Base-by-base conservation (phyloP, 2,797 vertebrate genomes). In the Oreonectes daqikongensis region DNA sequence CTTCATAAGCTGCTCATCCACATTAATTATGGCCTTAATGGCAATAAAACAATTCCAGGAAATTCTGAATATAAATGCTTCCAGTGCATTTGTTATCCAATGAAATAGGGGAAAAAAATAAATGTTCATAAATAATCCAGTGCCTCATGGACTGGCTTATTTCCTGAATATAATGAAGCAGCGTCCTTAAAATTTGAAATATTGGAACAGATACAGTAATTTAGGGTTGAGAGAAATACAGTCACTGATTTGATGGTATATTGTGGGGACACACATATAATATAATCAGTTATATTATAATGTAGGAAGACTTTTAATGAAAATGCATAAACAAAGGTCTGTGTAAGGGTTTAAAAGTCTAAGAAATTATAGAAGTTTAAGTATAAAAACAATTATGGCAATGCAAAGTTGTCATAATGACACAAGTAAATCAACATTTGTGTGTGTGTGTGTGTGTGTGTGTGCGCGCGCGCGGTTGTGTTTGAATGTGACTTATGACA, bases 11-110 rank as follows among this genome's bases (percentile, higher is more conserved):
- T 84, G 80, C 85, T 85, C 44, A 84, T 88, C 72, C 84, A 64
- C 64, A 83, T 83, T 79, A 88, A 85, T 86, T 88, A 87, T 86
- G 75, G 73, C 77, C 70, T 80, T 85, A 84, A 90, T 87, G 79
- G 75, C 82, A 86, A 80, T 76, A 80, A 85, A 84, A 85, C 82
- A 84, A 82, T 60, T 76, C 81, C 79, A 44, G 79, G 69, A 84
- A 86, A 85, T 60, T 77, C 63, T 24, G 76, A 78, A 68, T 71
- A 89, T 87, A 61, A 79, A 83, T 79, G 32, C 17, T 85, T 78
- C 79, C 83, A 86, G 81, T 79, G 75, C 83, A 80, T 82, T 68
- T 50, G 44, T 77, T 70, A 72, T 24, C 71, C 14, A 82, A 72
- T 38, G 32, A 73, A 75, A 50, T 75, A 4, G 26, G 17, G 17